Conservation (phyloP, 2,888 invertebrate species). For the Ephialtes manifestator region DNA sequence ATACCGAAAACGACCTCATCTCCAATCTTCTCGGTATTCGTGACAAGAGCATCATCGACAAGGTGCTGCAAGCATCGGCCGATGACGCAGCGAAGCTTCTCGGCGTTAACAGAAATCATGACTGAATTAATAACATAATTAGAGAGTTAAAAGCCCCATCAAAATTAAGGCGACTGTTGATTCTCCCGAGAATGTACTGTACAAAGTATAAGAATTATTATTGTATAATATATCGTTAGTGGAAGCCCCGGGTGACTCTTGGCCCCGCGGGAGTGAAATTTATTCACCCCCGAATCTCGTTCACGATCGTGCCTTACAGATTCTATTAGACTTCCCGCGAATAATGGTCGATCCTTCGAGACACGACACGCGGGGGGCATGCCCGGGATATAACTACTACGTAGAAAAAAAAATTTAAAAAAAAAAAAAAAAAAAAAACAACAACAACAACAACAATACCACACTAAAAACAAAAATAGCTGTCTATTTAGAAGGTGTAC, state of each 20-base stretch:
- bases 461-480: slow-evolving; percentile 4
- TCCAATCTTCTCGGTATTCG: slow-evolving; percentile 96
- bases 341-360: slow-evolving; percentile 54
- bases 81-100: slow-evolving; percentile 95
- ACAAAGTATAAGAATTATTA: slow-evolving; percentile 27
- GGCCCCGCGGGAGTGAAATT: slow-evolving; percentile 33
- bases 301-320: slow-evolving; percentile 82
- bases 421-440: slow-evolving; percentile 3
- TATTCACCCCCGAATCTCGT: slow-evolving; percentile 66
- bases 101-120: slow-evolving; percentile 91
- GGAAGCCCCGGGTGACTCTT: slow-evolving; percentile 47
- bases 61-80: slow-evolving; percentile 92
- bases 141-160: background rate
- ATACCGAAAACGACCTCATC: slow-evolving; percentile 91
- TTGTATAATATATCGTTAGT: slow-evolving; percentile 52
- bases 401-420: slow-evolving; percentile 31
- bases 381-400: slow-evolving; percentile 63
- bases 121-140: slow-evolving; percentile 71
- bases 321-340: slow-evolving; percentile 67
- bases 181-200: slow-evolving; percentile 8
- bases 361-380: slow-evolving; percentile 63
- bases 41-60: slow-evolving; percentile 94
- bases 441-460: no score
- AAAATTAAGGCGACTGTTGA: background rate
- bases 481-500: background rate